Evolutionary conservation across 2,888 invertebrate species (phyloP).

Genomic region (Eupsilia transversa): DNA sequence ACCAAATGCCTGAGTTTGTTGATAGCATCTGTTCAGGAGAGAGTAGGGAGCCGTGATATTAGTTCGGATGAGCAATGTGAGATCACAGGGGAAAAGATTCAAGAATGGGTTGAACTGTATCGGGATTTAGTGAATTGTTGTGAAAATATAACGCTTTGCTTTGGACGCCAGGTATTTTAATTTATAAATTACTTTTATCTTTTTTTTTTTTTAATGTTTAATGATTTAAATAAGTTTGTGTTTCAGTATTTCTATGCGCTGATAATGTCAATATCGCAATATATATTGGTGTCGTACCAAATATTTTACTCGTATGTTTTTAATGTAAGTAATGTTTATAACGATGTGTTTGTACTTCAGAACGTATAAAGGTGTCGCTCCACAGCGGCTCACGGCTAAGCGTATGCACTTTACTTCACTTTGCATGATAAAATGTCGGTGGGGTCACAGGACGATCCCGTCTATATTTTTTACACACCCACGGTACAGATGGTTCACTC

Average conservation of each 20-base stretch:
- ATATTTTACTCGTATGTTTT: background rate
- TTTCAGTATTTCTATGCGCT: slow-evolving; percentile 29
- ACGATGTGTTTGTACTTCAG: background rate
- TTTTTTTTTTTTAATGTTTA: too few species aligned
- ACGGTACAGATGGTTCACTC: too few species aligned
- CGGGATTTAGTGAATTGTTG: slow-evolving; percentile 16
- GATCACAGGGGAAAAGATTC: slow-evolving; percentile 14
- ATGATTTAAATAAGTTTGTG: background rate
- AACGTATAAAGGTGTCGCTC: background rate
- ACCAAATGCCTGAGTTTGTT: background rate
- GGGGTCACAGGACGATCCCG: background rate
- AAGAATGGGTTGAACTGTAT: slow-evolving; percentile 25
- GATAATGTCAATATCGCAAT: background rate
- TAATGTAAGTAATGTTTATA: slow-evolving; percentile 1
- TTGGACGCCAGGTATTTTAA: slow-evolving; percentile 20
- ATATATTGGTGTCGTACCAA: slow-evolving; percentile 4
- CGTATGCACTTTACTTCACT: too few species aligned
- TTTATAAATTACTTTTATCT: background rate
- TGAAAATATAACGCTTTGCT: slow-evolving; percentile 2
- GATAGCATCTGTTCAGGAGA: background rate
- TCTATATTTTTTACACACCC: background rate
- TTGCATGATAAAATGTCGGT: too few species aligned
- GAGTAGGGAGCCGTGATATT: background rate
- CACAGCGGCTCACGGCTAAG: background rate
- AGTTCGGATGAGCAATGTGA: background rate